Base-by-base conservation (phyloP, 2,113 vertebrate species). In the Colinus virginianus region DNA sequence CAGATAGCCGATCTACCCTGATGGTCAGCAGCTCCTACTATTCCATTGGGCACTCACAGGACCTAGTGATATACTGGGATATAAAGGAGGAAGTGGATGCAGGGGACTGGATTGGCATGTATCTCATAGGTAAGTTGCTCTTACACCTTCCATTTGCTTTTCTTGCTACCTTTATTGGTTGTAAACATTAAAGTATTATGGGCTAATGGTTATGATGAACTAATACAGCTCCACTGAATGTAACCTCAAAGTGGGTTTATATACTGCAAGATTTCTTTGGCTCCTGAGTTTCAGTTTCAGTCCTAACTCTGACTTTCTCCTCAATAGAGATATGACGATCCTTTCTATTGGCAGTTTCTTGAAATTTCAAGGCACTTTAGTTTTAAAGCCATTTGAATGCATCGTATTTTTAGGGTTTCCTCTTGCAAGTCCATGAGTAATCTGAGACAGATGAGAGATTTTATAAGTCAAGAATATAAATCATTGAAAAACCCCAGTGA, bases 31-130 rank as follows among this genome's bases (percentile, higher is more conserved):
- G 98, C 95, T 99, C 98, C 82, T 98, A 98, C 96, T 99, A 99
- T 88, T 98, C 98, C 87, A 98, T 99, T 0, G 98, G 99, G 61
- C 98, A 99, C 89, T 98, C 98, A 0, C 98, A 99, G 77, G 98
- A 99, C 92, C 97, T 99, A 22, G 97, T 99, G 63, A 98, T 99
- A 94, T 98, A 98, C 71, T 99, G 99, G 99, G 99, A 99, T 97
- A 99, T 99, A 97, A 99, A 99, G 90, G 99, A 99, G 83, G 99
- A 99, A 48, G 99, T 99, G 89, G 99, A 99, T 28, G 98, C 99
- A 14, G 99, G 99, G 23, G 99, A 99, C 96, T 99, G 99, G 99
- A 99, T 99, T 1, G 99, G 99, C 96, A 99, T 99, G 99, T 99
- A 99, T 96, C 98, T 98, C 55, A 97, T 99, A 17, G 99, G 99